Base-by-base conservation (phyloP, 35 echinoderm and acorn worm species). In the Apostichopus californicus region DNA sequence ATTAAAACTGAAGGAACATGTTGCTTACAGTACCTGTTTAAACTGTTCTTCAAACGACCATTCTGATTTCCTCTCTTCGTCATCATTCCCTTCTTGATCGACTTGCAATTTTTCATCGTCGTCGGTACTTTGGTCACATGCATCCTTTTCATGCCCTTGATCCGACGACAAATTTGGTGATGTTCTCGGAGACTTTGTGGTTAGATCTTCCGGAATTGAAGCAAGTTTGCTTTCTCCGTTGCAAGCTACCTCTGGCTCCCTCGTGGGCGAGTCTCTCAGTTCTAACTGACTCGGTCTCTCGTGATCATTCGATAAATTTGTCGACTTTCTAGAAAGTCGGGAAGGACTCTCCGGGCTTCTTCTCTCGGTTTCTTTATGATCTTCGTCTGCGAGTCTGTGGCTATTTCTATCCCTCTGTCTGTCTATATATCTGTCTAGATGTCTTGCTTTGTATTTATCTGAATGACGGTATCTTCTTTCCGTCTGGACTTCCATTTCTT, bases 1-100 rank as follows among this genome's bases (percentile, higher is more conserved):
- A 9, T 4, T 5, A 25, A 78, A 25, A 25, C 22, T 5, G 14
- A 11, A 14, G 5, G 5, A 81, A 81, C 28, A 81, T 5, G 58
- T 61, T 61, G 58, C 7, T 75, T n/a, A 18, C 4, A 85, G 5
- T 58, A 85, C 81, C 81, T 85, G 81, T 17, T 85, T 85, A 58
- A 85, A 85, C 81, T 85, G 81, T 24, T 85, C 81, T 58, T 85
- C 81, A 58, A 85, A 85, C 20, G 81, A 85, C 81, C 81, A 85
- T 85, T 85, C 81, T 23, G 81, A 59, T 58, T 85, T 85, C 57
- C 57, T 85, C 18, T 85, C 81, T 4, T 59, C 81, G 6, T 57
- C 81, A 12, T 58, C 81, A 24, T 75, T 75, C 17, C 55, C 80
- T 20, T 85, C 81, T 7, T 85, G 55, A 85, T 58, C 81, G 58